These are phyloP conservation scores for Apteryx owenii DNA, from an alignment of 2,113 vertebrate genomes.

Conservation along the genomic window DNA sequence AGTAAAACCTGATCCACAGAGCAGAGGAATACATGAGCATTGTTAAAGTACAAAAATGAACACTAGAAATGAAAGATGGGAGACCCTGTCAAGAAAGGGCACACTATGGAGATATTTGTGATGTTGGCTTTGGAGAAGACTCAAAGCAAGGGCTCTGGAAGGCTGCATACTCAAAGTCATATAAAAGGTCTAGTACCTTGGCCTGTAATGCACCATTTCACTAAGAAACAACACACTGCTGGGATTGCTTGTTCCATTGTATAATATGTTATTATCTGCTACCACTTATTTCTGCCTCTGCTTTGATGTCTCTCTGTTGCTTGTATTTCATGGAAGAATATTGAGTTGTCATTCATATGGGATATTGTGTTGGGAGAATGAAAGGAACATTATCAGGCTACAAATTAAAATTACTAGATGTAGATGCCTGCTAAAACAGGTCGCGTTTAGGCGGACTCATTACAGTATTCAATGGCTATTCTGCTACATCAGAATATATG, in stretches of 20 bases:
- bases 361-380: background rate
- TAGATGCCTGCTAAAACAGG: background rate
- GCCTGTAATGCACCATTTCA: background rate
- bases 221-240: background rate
- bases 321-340: background rate
- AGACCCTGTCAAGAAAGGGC: background rate
- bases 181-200: background rate
- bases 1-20: background rate
- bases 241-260: background rate
- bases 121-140: background rate
- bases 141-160: background rate
- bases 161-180: fast-evolving
- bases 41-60: background rate
- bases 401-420: background rate
- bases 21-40: background rate
- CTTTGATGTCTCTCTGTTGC: background rate
- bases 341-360: background rate
- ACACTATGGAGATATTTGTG: background rate
- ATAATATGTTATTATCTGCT: background rate
- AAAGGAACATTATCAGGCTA: background rate
- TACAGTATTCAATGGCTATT: background rate
- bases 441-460: background rate
- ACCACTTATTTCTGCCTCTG: background rate
- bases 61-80: background rate
- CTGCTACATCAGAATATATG: background rate